A percentile compares a stretch with the other conserved stretches of the same genome.
Evolutionary conservation across 1,140 invertebrate species (phyloP).

Genomic region (Rhyacophila brunnea): DNA sequence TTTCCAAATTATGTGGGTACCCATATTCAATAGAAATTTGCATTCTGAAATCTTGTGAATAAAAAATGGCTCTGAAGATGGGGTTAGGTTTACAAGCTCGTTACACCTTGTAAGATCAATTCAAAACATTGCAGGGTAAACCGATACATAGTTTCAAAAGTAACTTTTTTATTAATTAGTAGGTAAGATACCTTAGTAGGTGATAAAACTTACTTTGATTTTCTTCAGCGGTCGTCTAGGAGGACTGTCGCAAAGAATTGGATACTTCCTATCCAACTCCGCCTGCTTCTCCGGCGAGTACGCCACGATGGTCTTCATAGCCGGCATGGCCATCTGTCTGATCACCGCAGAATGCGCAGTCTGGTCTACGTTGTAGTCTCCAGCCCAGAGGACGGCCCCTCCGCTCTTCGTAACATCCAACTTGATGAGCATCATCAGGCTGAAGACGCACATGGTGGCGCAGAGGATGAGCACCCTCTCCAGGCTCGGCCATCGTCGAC

Average conservation of each 20-base stretch:
- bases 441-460: conserved; percentile 31
- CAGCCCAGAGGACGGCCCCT: conserved; percentile 4
- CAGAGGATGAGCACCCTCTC: conserved; percentile 27
- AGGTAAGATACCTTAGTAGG: not conserved
- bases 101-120: too few relatives aligned
- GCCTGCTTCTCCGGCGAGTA: conserved; percentile 32
- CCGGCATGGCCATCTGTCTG: conserved; percentile 32
- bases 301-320: conserved; percentile 34
- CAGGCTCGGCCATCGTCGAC: conserved; percentile 24
- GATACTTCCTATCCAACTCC: conserved; percentile 26
- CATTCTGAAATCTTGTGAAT: too few relatives aligned
- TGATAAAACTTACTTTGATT: conserved; percentile 12
- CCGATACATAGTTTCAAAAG: not conserved
- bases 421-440: conserved; percentile 33
- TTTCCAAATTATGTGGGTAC: too few relatives aligned
- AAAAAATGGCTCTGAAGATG: too few relatives aligned
- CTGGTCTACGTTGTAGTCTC: not conserved
- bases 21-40: too few relatives aligned
- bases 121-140: too few relatives aligned
- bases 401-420: conserved; percentile 25
- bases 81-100: too few relatives aligned
- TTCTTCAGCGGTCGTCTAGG: not conserved
- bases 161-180: not conserved
- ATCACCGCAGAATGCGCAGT: conserved; percentile 1
- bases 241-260: conserved; percentile 19